Base-by-base conservation (phyloP, 2,113 vertebrate genomes). In the Neolamprologus falcicula region DNA sequence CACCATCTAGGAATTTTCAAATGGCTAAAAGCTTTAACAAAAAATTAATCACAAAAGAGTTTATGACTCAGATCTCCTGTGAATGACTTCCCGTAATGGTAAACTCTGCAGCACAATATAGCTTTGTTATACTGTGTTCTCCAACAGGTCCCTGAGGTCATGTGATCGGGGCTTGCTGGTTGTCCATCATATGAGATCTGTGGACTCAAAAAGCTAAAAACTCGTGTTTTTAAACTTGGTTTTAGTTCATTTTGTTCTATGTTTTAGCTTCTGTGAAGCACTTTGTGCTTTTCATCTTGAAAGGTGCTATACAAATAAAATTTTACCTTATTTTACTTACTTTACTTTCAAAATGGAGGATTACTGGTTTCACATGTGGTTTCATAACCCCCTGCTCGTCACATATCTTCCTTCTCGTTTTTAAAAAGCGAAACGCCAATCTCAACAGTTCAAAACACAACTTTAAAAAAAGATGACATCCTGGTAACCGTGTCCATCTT, bases 341-440 rank as follows among this genome's bases (percentile, higher is more conserved):
- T 66, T 66, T 63, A 63, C 31, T 63, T 63, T 63, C 31, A 35
- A 35, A 63, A 63, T 63, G 31, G 31, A 63, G 31, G 31, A 66
- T 66, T 35, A 66, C 17, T 66, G 61, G 61, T 35, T 66, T 66
- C 31, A 66, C 31, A 12, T 66, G 61, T 12, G 1, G 21, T 26
- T 73, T 73, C 21, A 28, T 45, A 26, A 17, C 24, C 68, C 68
- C 68, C 3, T 28, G 14, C 40, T 28, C 4, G 6, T 17, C 40
- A 28, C 68, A 61, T 16, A 31, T 59, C 16, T 61, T 61, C 14
- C 14, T 61, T 4, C 5, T 17, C 5, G 0, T 59, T 31, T 61
- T 61, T 10, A 61, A 31, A 31, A 73, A 73, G 8, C 3, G 0
- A 73, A 45, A 2, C 3, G 4, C 5, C 24, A 73, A 17, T 47